A percentile compares a stretch with the other conserved stretches of the same genome.
Conservation (phyloP, 2,797 vertebrate genomes). For the Apodemus agrarius region DNA sequence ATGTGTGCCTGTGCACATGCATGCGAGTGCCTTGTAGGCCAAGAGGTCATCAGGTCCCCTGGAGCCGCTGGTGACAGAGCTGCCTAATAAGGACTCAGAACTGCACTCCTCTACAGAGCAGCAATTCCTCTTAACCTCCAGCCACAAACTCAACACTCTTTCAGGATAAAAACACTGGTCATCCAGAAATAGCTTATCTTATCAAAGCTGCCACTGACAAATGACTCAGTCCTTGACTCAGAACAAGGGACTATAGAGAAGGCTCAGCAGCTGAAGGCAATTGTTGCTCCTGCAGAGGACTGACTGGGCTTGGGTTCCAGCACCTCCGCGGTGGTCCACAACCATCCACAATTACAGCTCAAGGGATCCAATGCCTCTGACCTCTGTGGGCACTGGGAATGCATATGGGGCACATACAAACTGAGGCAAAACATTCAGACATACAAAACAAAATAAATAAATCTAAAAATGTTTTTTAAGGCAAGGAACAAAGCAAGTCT, state of each 20-base stretch:
- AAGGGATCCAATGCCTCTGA: neutral
- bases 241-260: neutral
- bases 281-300: neutral
- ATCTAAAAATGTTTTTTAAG: neutral
- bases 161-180: neutral
- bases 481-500: neutral
- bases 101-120: neutral
- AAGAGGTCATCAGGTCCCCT: neutral
- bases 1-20: neutral
- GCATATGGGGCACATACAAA: neutral
- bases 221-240: neutral
- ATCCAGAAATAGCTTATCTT: neutral
- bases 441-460: neutral
- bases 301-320: neutral
- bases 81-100: neutral
- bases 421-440: neutral
- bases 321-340: neutral
- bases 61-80: neutral
- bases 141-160: neutral
- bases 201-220: neutral
- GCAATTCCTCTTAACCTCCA: neutral
- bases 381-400: neutral
- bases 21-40: neutral
- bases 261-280: neutral
- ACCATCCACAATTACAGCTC: too few species aligned